Evolutionary conservation across 2,113 vertebrate species (phyloP), one percentile per base, ranked within the genome.

Genomic region (Okapia johnstoni): DNA sequence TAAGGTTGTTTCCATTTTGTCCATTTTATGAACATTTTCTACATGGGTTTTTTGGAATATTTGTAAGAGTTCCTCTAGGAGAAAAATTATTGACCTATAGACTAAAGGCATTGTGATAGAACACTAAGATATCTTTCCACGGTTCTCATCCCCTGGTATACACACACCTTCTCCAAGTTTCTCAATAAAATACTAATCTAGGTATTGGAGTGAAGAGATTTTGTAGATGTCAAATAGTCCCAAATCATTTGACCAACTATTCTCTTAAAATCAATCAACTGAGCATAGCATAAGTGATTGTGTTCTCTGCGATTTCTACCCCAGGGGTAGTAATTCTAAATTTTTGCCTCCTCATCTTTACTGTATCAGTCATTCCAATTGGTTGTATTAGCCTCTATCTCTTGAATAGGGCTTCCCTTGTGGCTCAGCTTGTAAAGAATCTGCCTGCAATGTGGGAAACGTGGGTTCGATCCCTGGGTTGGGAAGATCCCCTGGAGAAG

Each of bases 231-330:
- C 54, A 40, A 60, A 90, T 50, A 79, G 13, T 50, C 19, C 14
- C 26, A 80, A 61, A 93, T 95, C 36, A 85, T 28, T 46, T 95
- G 58, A 83, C 50, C 25, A 93, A 79, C 15, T 36, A 10, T 30
- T 90, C 21, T 85, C 93, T 88, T 95, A 48, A 96, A 96, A 95
- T 91, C 40, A 91, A 46, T 93, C 26, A 95, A 7, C 17, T 96
- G 28, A 90, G 21, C 76, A 46, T 52, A 40, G 8, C 87, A 52
- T 52, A 84, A 84, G 36, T 96, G 61, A 84, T 26, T 61, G 2
- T 58, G 28, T 21, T 85, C 16, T 23, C 40, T 93, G 36, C 0
- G 60, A 90, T 90, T 90, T 90, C 30, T 94, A 80, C 33, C 9
- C 46, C 6, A 54, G 25, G 17, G 15, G 30, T 93, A 90, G 43